Evolutionary conservation across 2,888 invertebrate genomes (phyloP).

Genomic region (Bombyx huttoni): DNA sequence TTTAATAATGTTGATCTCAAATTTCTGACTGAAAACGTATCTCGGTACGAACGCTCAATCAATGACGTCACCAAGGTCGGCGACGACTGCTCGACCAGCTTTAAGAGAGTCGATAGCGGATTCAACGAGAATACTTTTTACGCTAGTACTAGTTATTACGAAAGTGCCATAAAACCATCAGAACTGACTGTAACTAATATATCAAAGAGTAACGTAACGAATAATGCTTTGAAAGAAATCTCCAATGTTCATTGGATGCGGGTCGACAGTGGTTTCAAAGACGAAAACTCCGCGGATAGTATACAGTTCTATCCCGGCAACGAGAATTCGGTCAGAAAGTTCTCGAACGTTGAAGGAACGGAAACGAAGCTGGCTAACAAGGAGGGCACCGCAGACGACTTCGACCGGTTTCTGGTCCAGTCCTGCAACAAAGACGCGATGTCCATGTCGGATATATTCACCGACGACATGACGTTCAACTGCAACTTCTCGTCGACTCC

Average conservation of each 20-base stretch:
- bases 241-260: conserved; percentile 63
- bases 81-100: conserved; percentile 38
- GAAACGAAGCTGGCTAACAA: conserved; percentile 42
- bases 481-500: conserved; percentile 66
- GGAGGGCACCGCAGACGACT: conserved; percentile 43
- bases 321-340: conserved; percentile 29
- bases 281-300: conserved; percentile 52
- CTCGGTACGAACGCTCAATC: conserved; percentile 33
- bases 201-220: conserved; percentile 26
- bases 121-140: conserved; percentile 60
- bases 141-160: conserved; percentile 58
- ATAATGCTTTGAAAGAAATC: conserved; percentile 49
- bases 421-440: conserved; percentile 40
- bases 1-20: conserved; percentile 63
- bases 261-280: conserved; percentile 62
- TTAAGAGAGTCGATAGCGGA: conserved; percentile 58
- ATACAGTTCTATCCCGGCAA: conserved; percentile 39
- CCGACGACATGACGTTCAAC: conserved; percentile 56
- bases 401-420: conserved; percentile 36
- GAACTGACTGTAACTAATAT: conserved; percentile 51
- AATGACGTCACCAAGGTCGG: conserved; percentile 28
- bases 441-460: conserved; percentile 60
- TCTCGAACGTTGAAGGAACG: conserved; percentile 29
- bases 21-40: conserved; percentile 53
- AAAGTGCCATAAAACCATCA: conserved; percentile 67